phyloP scores from a whole-genome alignment of 2,888 invertebrate species.

The Bimastos eiseni region DNA sequence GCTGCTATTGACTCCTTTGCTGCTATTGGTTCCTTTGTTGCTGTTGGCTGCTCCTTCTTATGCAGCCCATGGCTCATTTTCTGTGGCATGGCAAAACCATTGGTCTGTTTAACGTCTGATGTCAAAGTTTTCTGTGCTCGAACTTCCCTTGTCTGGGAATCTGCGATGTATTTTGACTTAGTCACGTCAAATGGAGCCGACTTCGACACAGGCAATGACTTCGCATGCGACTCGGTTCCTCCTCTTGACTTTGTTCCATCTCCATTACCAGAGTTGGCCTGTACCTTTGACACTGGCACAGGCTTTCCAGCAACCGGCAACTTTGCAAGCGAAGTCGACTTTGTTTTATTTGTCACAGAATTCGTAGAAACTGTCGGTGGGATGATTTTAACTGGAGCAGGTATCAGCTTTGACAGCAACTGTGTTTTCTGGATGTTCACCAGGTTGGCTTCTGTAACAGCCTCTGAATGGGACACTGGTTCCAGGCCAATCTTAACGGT shows the following conservation, averaged over 20 bases:
- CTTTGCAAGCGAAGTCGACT: neutral
- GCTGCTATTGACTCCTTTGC: neutral
- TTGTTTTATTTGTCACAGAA: neutral
- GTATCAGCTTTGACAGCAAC: neutral
- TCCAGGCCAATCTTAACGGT: slow-evolving; percentile 17
- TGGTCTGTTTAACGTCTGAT: neutral
- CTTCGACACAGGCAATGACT: neutral
- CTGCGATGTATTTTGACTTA: neutral
- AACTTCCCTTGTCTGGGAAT: neutral
- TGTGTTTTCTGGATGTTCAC: neutral
- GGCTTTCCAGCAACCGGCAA: neutral
- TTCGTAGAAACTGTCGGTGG: neutral
- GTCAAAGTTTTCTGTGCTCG: neutral
- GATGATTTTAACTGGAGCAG: neutral
- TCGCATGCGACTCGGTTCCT: neutral
- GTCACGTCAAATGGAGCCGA: neutral
- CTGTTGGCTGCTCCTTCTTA: neutral
- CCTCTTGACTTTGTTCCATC: slow-evolving; percentile 5
- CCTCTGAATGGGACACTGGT: neutral
- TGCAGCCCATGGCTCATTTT: neutral
- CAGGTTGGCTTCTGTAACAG: neutral
- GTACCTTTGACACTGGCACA: neutral
- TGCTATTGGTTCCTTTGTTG: neutral
- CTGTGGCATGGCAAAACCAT: neutral
- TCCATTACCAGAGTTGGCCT: neutral